Evolutionary conservation across 2,113 vertebrate species (phyloP).

Genomic region (Anser brachyrhynchus): DNA sequence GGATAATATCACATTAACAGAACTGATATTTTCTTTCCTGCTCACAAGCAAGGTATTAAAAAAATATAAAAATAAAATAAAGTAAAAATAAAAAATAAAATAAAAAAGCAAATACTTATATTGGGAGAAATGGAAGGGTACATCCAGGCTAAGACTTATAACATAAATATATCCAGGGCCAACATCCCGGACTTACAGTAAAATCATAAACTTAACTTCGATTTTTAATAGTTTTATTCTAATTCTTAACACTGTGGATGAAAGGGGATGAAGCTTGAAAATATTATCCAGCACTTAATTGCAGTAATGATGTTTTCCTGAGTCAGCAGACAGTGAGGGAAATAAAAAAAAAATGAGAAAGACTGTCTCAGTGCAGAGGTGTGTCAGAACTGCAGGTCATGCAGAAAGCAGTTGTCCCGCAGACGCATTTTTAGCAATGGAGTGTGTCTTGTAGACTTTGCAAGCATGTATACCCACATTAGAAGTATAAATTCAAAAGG

Average conservation of each 20-base stretch:
- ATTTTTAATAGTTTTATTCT: not conserved
- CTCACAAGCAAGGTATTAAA: not conserved
- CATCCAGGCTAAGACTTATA: fast-evolving
- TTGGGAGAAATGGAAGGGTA: fast-evolving
- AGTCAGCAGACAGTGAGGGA: not conserved
- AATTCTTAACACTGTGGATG: not conserved
- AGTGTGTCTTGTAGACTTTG: not conserved
- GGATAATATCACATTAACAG: not conserved
- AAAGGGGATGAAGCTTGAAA: not conserved
- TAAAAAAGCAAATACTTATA: not conserved
- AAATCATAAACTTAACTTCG: not conserved
- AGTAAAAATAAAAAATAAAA: not conserved
- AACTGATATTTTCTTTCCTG: not conserved
- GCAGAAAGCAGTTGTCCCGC: not conserved
- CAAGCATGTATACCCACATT: not conserved
- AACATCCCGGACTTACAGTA: not conserved
- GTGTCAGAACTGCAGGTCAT: not conserved
- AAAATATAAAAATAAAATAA: too few relatives aligned
- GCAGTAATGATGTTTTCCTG: not conserved
- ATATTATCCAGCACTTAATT: not conserved
- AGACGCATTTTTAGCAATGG: not conserved
- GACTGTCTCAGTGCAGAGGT: not conserved
- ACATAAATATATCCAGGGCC: not conserved
- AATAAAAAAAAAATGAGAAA: not conserved
- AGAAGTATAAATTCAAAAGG: constrained; percentile 29